Evolutionary conservation across 2,797 vertebrate genomes (phyloP).

Genomic region (Semotilus atromaculatus): DNA sequence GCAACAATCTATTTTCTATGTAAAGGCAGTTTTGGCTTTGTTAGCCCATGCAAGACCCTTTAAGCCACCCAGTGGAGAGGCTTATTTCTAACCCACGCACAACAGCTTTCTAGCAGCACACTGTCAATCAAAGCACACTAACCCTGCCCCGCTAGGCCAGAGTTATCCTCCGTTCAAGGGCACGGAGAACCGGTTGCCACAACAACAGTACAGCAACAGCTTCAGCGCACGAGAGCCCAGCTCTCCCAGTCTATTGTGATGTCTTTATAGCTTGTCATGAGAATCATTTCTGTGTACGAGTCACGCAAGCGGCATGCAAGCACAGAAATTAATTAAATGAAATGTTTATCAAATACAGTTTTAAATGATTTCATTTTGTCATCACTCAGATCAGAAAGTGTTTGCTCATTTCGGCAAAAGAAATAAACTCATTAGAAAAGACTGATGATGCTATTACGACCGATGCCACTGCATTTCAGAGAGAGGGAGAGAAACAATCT

Average conservation of each 20-base stretch:
- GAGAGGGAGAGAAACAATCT: background rate
- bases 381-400: conserved; percentile 25
- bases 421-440: conserved; percentile 29
- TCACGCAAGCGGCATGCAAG: background rate
- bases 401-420: background rate
- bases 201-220: conserved; percentile 35
- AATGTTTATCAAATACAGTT: conserved; percentile 23
- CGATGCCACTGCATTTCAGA: background rate
- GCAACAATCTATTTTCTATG: conserved; percentile 54
- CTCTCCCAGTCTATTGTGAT: background rate
- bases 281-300: background rate
- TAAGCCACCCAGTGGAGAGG: conserved; percentile 20
- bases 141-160: conserved; percentile 26
- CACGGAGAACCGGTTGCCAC: conserved; percentile 36
- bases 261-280: conserved; percentile 44
- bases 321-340: background rate
- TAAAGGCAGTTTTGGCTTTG: conserved; percentile 40
- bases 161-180: conserved; percentile 55
- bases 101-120: conserved; percentile 28
- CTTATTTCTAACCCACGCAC: conserved; percentile 44
- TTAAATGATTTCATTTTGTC: background rate
- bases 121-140: conserved; percentile 42
- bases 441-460: background rate
- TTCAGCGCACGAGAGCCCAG: conserved; percentile 1
- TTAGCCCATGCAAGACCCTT: conserved; percentile 36